phyloP scores from a whole-genome alignment of 2,888 invertebrate species.

The Trissolcus japonicus region DNA sequence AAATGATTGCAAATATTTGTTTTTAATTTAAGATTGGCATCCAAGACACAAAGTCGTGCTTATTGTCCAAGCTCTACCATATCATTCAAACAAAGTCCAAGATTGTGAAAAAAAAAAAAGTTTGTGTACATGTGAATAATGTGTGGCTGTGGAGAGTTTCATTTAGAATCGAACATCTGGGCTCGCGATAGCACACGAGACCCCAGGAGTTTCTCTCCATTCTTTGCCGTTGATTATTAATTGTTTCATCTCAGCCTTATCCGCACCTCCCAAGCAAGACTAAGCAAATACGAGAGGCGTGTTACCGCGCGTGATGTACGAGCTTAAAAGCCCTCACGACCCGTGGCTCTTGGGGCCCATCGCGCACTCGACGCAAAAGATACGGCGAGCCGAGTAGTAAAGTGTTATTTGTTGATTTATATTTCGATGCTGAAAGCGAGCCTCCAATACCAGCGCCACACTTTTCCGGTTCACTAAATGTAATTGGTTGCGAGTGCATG shows the following conservation, averaged over 20 bases:
- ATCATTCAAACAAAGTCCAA: too few relatives aligned
- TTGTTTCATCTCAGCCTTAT: slow-evolving; percentile 74
- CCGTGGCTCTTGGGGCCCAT: slow-evolving; percentile 43
- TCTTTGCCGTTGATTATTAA: slow-evolving; percentile 68
- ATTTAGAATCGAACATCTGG: slow-evolving; percentile 57
- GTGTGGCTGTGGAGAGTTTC: slow-evolving; percentile 11
- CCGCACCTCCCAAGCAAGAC: slow-evolving; percentile 73
- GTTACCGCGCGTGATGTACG: slow-evolving; percentile 73
- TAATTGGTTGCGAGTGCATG: slow-evolving; percentile 71
- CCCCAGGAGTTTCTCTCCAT: slow-evolving; percentile 54
- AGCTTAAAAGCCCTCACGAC: slow-evolving; percentile 73
- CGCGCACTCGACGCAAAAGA: slow-evolving; percentile 44
- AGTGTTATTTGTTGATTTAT: slow-evolving; percentile 70
- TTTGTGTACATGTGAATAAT: neutral
- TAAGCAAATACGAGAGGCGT: slow-evolving; percentile 75
- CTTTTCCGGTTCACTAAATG: slow-evolving; percentile 74
- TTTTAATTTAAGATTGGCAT: too few relatives aligned
- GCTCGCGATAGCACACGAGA: slow-evolving; percentile 35
- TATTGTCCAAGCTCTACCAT: too few relatives aligned
- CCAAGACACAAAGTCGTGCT: too few relatives aligned
- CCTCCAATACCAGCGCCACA: slow-evolving; percentile 64
- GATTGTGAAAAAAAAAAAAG: neutral
- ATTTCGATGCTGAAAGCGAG: slow-evolving; percentile 67
- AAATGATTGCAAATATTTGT: too few relatives aligned
- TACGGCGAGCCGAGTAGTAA: slow-evolving; percentile 49